phyloP scores from a whole-genome alignment of 2,888 invertebrate species.

The Leptinotarsa rubiginosa region DNA sequence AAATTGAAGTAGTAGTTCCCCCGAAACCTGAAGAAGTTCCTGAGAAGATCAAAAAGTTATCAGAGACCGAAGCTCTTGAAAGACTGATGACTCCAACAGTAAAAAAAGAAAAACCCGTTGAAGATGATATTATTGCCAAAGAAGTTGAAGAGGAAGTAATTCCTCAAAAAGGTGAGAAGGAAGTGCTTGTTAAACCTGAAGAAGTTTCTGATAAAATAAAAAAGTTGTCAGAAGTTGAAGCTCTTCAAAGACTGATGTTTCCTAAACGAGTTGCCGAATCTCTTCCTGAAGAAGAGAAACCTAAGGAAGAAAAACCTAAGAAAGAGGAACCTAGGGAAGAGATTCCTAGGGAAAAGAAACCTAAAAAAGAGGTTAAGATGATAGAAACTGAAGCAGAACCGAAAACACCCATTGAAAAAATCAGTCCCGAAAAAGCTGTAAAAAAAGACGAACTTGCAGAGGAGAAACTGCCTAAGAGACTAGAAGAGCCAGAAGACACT shows the following conservation, averaged over 20 bases:
- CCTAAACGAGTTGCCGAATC: no score
- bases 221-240: neutral
- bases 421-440: slow-evolving; percentile 13
- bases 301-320: neutral
- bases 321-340: neutral
- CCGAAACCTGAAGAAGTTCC: neutral
- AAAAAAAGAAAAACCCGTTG: neutral
- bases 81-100: neutral
- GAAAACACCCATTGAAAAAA: neutral
- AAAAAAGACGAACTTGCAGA: neutral
- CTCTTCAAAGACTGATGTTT: neutral
- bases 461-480: neutral
- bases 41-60: neutral
- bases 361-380: neutral
- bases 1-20: neutral
- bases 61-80: neutral
- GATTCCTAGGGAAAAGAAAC: neutral
- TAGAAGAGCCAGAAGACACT: neutral
- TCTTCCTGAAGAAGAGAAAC: no score
- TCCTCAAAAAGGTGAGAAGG: neutral
- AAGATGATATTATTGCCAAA: neutral
- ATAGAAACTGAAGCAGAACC: neutral
- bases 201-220: neutral
- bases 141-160: neutral
- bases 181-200: no score